Conservation (phyloP, 92 coral and sea anemone species). For the Porites cylindrica region DNA sequence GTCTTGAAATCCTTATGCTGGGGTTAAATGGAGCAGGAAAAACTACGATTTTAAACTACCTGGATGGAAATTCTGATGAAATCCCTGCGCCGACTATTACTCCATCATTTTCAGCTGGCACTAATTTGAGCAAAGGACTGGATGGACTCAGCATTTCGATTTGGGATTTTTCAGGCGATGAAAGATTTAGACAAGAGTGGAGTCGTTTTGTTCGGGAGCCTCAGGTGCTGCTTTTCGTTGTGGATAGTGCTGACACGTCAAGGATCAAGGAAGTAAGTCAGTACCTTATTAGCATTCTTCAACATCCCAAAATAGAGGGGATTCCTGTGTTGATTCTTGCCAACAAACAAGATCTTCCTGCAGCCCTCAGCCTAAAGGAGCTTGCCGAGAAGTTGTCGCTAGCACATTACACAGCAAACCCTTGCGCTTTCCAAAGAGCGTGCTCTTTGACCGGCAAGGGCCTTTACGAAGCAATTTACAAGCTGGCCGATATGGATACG, state of each 20-base stretch:
- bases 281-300: conserved; percentile 25
- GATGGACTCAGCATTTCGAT: neutral
- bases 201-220: conserved; percentile 6
- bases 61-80: neutral
- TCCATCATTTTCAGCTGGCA: neutral
- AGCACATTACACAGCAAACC: conserved; percentile 13
- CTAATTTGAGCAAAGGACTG: neutral
- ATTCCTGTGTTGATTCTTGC: conserved; percentile 49
- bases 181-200: neutral
- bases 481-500: conserved; percentile 28
- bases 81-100: neutral
- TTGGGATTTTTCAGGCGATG: neutral
- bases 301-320: conserved; percentile 10
- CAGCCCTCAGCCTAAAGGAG: conserved; percentile 21
- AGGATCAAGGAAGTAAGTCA: conserved; percentile 38
- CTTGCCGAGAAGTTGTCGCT: conserved; percentile 35
- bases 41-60: neutral
- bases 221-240: conserved; percentile 42
- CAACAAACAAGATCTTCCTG: conserved; percentile 54
- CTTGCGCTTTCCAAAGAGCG: conserved; percentile 40
- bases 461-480: conserved; percentile 27
- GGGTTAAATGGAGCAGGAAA: neutral
- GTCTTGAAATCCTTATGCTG: neutral
- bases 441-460: conserved; percentile 42
- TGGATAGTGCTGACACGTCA: conserved; percentile 38